A percentile compares a stretch with the other conserved stretches of the same genome.
These are phyloP conservation scores for Lysandra bellargus DNA, from an alignment of 2,888 invertebrate genomes.

Conservation along the genomic window DNA sequence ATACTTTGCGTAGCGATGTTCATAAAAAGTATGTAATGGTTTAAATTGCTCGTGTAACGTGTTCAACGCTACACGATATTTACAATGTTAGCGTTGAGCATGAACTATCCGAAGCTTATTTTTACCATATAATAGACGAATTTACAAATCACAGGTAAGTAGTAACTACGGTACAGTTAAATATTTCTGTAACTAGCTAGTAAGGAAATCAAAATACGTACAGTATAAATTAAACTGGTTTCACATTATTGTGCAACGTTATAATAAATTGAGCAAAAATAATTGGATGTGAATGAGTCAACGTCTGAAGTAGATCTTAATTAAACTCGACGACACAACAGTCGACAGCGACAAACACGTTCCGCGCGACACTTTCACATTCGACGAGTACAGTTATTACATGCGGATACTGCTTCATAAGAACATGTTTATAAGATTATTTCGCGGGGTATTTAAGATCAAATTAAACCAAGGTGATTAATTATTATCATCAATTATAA, in stretches of 20 bases:
- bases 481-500: neutral
- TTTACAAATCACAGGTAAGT: neutral
- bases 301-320: slow-evolving; percentile 15
- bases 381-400: neutral
- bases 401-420: neutral
- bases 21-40: neutral
- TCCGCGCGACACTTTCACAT: slow-evolving; percentile 26
- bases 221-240: neutral
- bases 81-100: neutral
- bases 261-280: neutral
- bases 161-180: neutral
- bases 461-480: neutral
- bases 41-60: neutral
- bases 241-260: neutral
- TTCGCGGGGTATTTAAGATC: neutral
- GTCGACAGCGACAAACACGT: neutral
- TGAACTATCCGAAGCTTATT: neutral
- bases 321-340: neutral
- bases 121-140: no score
- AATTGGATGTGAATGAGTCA: slow-evolving; percentile 13
- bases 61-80: neutral
- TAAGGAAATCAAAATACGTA: neutral
- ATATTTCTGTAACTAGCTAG: neutral
- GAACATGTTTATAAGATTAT: neutral
- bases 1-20: neutral